A percentile compares a stretch with the other conserved stretches of the same genome.
phyloP scores from a whole-genome alignment of 1,140 invertebrate species.

The Penaeus japonicus region DNA sequence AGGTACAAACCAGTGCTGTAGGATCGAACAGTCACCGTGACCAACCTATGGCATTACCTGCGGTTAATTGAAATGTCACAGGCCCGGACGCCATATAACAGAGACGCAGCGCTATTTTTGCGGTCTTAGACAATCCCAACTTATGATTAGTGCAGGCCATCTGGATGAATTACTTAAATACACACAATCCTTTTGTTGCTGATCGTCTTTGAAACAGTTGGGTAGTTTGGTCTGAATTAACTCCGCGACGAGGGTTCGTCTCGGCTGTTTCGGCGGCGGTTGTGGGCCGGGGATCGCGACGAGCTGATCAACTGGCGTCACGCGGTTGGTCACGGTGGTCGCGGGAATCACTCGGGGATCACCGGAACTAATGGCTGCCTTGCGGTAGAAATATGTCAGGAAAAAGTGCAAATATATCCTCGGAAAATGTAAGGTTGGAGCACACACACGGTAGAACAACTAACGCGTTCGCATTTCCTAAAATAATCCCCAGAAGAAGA shows the following conservation, averaged over 20 bases:
- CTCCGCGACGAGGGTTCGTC: background rate
- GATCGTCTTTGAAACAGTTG: too few relatives aligned
- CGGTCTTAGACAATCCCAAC: too few relatives aligned
- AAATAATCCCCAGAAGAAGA: background rate
- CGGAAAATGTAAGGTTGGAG: background rate
- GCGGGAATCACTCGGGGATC: background rate
- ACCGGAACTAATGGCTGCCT: background rate
- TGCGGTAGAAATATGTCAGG: constrained; percentile 6
- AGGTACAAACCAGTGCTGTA: too few relatives aligned
- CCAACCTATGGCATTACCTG: too few relatives aligned
- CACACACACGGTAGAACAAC: background rate
- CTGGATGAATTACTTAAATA: too few relatives aligned
- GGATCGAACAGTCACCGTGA: too few relatives aligned
- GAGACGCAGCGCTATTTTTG: too few relatives aligned
- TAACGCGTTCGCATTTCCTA: background rate
- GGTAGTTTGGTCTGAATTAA: background rate
- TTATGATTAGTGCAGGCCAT: too few relatives aligned
- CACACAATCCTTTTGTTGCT: too few relatives aligned
- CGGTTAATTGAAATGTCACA: too few relatives aligned
- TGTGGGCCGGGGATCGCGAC: background rate
- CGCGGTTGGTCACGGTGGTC: background rate
- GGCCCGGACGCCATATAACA: too few relatives aligned
- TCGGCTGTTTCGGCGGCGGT: background rate
- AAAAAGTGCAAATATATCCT: constrained; percentile 13
- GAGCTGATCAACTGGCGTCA: background rate